These are phyloP conservation scores for Chondrilla cf. caribensis DNA, from an alignment of 37 sponge, comb jelly and placozoan genomes.

Conservation along the genomic window DNA sequence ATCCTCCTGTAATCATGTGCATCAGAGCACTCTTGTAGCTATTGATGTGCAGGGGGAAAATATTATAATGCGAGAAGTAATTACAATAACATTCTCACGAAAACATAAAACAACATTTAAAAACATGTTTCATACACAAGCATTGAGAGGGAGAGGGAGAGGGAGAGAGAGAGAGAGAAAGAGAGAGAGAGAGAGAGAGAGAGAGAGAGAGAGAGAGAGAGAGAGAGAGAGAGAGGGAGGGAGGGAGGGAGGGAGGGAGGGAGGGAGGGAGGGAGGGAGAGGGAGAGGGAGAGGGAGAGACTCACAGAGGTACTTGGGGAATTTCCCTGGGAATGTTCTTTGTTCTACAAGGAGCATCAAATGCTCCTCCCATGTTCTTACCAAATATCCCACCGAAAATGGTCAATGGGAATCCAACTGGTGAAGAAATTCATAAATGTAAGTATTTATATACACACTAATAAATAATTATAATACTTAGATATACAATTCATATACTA, in stretches of 20 bases:
- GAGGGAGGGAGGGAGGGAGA: neutral
- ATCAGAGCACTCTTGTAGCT: slow-evolving; percentile 49
- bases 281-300: neutral
- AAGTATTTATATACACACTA: slow-evolving; percentile 29
- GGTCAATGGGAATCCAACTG: slow-evolving; percentile 92
- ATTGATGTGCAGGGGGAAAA: neutral
- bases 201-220: neutral
- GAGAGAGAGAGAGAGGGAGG: neutral
- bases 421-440: neutral
- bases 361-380: slow-evolving; percentile 69
- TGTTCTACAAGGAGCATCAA: slow-evolving; percentile 93
- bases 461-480: slow-evolving; percentile 10
- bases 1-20: slow-evolving; percentile 87
- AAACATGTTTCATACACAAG: too few species aligned
- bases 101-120: too few species aligned
- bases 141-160: neutral
- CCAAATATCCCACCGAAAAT: slow-evolving; percentile 91
- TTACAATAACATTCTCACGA: too few species aligned
- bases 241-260: neutral
- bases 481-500: neutral
- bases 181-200: too few species aligned
- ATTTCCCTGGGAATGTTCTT: slow-evolving; percentile 92
- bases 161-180: too few species aligned
- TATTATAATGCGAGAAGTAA: neutral
- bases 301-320: slow-evolving; percentile 70